A percentile compares a stretch with the other conserved stretches of the same genome.
Evolutionary conservation across 2,113 vertebrate genomes (phyloP).

Genomic region (Prietella phreatophila): DNA sequence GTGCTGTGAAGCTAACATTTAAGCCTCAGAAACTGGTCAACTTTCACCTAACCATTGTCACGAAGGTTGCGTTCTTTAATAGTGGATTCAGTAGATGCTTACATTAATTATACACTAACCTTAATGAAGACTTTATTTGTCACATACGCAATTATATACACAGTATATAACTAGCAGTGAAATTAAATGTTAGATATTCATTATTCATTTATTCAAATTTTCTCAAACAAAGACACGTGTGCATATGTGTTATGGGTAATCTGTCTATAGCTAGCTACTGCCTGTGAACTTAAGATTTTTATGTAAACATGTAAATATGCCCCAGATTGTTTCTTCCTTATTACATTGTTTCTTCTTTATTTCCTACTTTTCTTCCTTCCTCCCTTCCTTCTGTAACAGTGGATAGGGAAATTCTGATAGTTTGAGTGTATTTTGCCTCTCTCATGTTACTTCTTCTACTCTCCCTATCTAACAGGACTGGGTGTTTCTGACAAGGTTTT

Average conservation of each 20-base stretch:
- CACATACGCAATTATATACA: no score
- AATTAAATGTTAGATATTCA: neutral
- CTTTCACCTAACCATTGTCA: neutral
- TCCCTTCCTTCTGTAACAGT: neutral
- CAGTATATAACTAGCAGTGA: no score
- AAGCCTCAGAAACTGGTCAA: neutral
- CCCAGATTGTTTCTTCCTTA: neutral
- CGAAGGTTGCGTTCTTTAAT: neutral
- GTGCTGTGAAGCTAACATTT: neutral
- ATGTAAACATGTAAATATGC: neutral
- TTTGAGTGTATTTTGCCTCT: conserved; percentile 26
- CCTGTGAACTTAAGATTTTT: neutral
- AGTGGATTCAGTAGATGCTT: neutral
- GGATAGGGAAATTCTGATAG: neutral
- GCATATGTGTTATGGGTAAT: neutral
- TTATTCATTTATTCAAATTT: neutral
- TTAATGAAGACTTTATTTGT: neutral
- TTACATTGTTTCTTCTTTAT: neutral
- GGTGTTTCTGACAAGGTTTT: conserved; percentile 78
- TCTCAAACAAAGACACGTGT: neutral
- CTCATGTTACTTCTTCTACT: neutral
- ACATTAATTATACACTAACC: neutral
- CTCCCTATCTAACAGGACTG: conserved; percentile 61
- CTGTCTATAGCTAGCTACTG: no score
- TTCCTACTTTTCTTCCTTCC: conserved; percentile 22